These are phyloP conservation scores for Notodonta dromedarius DNA, from an alignment of 2,888 invertebrate genomes.

Conservation along the genomic window DNA sequence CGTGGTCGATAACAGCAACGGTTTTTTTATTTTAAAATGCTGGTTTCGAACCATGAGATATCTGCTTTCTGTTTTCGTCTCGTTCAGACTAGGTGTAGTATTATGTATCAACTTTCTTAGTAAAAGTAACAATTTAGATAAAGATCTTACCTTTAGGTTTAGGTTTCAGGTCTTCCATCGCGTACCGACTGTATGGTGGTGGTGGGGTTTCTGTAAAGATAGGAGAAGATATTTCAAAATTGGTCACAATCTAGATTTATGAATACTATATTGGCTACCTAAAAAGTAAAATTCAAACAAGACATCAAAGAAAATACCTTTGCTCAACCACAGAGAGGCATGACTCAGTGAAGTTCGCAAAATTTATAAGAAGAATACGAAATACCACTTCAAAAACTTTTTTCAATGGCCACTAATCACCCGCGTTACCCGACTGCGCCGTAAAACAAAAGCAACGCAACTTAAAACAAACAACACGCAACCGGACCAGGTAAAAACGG, in stretches of 20 bases:
- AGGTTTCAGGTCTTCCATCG: constrained; percentile 90
- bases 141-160: constrained; percentile 85
- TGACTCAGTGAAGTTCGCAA: constrained; percentile 10
- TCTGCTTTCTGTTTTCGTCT: no score
- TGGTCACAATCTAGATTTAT: background rate
- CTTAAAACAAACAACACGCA: constrained; percentile 64
- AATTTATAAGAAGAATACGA: constrained; percentile 38
- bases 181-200: constrained; percentile 92
- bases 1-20: background rate
- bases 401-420: constrained; percentile 43
- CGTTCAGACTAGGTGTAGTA: no score
- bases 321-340: no score
- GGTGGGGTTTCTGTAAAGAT: constrained; percentile 91
- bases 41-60: no score
- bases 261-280: no score
- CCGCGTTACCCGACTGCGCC: constrained; percentile 51
- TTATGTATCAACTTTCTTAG: no score
- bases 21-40: no score
- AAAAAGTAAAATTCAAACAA: no score
- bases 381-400: constrained; percentile 43
- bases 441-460: constrained; percentile 54
- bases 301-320: no score
- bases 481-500: constrained; percentile 65
- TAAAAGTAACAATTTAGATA: background rate
- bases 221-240: constrained; percentile 26